Base-by-base conservation (phyloP, 1,140 invertebrate genomes). In the Aphis craccivora region DNA sequence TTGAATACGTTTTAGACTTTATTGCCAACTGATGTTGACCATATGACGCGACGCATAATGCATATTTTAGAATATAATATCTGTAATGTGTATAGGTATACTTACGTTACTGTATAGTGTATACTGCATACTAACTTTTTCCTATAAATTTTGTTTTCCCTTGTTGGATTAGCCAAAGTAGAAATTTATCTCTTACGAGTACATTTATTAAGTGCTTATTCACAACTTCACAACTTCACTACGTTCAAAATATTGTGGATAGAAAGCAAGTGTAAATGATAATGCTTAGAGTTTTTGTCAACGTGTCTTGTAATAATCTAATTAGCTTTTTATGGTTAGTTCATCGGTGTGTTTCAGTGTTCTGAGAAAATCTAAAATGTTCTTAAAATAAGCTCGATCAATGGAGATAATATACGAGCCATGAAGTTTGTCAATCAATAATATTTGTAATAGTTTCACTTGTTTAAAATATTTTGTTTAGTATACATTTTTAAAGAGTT, bases 1-100 rank as follows among this genome's bases (percentile, higher is more conserved):
- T 86, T 25, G 40, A 86, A 86, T 86, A 30, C 11, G 51, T 55
- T 89, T 55, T 89, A 5, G n/a, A 40, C 8, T 35, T 89, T 37
- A 53, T 89, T 55, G n/a, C 37, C 25, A 89, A 89, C 48, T 37
- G 48, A 53, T 37, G 25, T 89, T 51, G 86, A 55, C 87, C 87
- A 55, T 37, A 89, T 53, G 86, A 51, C 86, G 53, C 22, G 53
- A 23, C 18, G 45, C 30, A 40, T 40, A 84, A 87, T 48, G 87
- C 48, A 37, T 89, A 55, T 89, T 55, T 53, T 53, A 89, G 35
- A 23, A 48, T 25, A 89, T 25, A 89, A 76, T n/a, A 14, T 67
- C 3, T 18, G 60, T 14, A 67, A 67, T 14, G 30, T 67, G 30
- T 76, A 67, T 67, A n/a, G 60, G 60, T n/a, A 67, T 67, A 67